phyloP scores from a whole-genome alignment of 2,888 invertebrate genomes.

The Cinara cedri region DNA sequence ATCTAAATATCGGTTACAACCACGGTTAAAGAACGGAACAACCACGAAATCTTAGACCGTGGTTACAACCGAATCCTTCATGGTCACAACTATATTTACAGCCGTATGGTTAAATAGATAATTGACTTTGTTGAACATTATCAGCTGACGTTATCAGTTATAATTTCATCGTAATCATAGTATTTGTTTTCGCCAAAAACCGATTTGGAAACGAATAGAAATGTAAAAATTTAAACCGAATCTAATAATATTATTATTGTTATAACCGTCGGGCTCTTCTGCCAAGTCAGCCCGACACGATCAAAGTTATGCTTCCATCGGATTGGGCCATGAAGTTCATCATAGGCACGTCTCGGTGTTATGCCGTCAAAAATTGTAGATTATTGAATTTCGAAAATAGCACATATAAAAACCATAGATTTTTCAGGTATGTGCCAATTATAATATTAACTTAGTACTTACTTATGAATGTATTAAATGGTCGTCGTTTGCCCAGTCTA shows the following conservation, averaged over 20 bases:
- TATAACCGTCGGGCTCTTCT: neutral
- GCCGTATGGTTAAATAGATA: neutral
- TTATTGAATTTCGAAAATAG: conserved; percentile 20
- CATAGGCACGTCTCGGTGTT: conserved; percentile 21
- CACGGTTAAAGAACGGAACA: too few relatives aligned
- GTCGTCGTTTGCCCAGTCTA: too few relatives aligned
- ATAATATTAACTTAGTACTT: neutral
- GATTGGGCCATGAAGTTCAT: conserved; percentile 33
- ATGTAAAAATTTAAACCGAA: conserved; percentile 3
- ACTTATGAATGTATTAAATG: too few relatives aligned
- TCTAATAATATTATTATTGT: neutral
- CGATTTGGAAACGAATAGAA: conserved; percentile 15
- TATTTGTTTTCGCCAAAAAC: conserved; percentile 45
- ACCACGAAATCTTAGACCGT: too few relatives aligned
- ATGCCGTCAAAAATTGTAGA: conserved; percentile 14
- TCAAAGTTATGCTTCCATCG: neutral
- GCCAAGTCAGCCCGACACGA: neutral
- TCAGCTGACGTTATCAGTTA: conserved; percentile 52
- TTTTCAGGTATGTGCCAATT: conserved; percentile 33
- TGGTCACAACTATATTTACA: too few relatives aligned
- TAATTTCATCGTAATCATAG: too few relatives aligned
- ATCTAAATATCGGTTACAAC: too few relatives aligned
- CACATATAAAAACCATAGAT: conserved; percentile 23
- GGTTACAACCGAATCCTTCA: too few relatives aligned
- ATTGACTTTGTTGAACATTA: neutral